These are phyloP conservation scores for Sarcophaga peregrina DNA, from an alignment of 1,140 invertebrate species.

Conservation along the genomic window DNA sequence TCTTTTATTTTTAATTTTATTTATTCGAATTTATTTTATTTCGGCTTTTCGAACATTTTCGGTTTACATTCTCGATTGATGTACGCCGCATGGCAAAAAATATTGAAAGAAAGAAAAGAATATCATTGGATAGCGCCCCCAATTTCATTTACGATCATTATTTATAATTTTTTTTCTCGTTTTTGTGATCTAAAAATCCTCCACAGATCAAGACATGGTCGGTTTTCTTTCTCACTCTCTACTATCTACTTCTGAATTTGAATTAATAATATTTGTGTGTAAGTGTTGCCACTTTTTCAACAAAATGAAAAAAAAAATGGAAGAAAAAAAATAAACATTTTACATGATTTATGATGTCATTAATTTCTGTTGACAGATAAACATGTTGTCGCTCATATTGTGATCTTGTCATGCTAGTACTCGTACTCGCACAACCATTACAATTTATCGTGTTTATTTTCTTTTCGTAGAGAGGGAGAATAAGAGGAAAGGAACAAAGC, in stretches of 20 bases:
- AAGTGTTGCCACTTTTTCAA: conserved; percentile 53
- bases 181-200: no score
- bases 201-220: neutral
- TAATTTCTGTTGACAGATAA: conserved; percentile 67
- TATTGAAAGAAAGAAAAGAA: no score
- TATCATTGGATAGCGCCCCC: conserved; percentile 26
- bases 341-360: conserved; percentile 65
- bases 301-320: no score
- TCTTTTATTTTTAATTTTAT: conserved; percentile 18
- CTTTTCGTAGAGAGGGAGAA: neutral
- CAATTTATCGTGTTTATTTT: neutral
- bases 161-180: no score
- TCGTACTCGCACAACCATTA: neutral
- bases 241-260: no score
- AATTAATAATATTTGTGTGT: conserved; percentile 41
- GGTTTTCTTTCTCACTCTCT: no score
- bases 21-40: conserved; percentile 7
- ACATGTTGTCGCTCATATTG: conserved; percentile 60
- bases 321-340: conserved; percentile 30
- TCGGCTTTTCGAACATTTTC: neutral
- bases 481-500: no score
- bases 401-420: neutral
- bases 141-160: neutral
- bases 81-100: neutral
- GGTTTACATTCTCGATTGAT: neutral